phyloP scores from a whole-genome alignment of 2,888 invertebrate genomes.

The Romanomermis culicivorax region DNA sequence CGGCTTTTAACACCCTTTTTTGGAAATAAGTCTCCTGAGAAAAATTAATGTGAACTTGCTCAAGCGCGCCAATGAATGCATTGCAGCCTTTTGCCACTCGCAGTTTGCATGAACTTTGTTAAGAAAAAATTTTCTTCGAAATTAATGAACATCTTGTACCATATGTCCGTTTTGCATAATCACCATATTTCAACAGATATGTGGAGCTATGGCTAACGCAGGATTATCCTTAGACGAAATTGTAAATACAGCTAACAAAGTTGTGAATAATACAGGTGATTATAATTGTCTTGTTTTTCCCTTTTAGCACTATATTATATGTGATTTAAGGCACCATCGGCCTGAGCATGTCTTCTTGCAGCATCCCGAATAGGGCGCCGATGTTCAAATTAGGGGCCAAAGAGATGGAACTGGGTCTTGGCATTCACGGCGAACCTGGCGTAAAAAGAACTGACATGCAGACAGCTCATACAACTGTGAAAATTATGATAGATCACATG shows the following conservation, averaged over 20 bases:
- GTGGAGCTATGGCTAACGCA: constrained; percentile 49
- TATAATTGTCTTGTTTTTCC: background rate
- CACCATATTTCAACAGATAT: no score
- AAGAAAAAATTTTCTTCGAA: no score
- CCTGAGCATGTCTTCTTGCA: constrained; percentile 45
- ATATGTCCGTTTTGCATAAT: no score
- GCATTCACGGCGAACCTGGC: constrained; percentile 38
- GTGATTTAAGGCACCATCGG: constrained; percentile 44
- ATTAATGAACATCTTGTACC: no score
- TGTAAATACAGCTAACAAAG: constrained; percentile 9
- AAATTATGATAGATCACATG: constrained; percentile 33
- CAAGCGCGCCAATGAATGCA: no score
- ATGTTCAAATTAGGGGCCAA: constrained; percentile 43
- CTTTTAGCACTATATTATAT: background rate
- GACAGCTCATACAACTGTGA: constrained; percentile 30
- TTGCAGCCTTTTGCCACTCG: no score
- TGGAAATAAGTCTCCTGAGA: no score
- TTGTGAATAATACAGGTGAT: background rate
- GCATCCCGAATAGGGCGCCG: constrained; percentile 43
- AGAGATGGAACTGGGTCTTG: constrained; percentile 47
- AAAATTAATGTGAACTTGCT: no score
- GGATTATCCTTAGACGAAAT: constrained; percentile 41
- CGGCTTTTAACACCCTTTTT: no score
- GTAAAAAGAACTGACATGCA: constrained; percentile 32
- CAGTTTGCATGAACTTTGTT: no score